Percentiles rank a stretch among this genome's conserved stretches.
phyloP scores from a whole-genome alignment of 2,888 invertebrate species.

The Spicauda simplicius region DNA sequence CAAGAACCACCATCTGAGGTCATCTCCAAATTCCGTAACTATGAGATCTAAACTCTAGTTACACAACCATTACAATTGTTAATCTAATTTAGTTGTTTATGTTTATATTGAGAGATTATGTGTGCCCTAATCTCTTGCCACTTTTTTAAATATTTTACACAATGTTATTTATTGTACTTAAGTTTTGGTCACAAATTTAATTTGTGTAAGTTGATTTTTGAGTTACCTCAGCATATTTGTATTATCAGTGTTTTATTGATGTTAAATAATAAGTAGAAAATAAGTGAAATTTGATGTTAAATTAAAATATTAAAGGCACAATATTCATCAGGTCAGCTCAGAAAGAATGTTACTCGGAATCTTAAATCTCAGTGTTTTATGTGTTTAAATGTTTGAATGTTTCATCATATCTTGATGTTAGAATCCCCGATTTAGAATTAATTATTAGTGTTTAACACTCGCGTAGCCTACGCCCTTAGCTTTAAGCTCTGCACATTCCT shows the following conservation, averaged over 20 bases:
- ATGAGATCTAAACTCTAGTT: constrained; percentile 90
- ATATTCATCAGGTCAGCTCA: constrained; percentile 85
- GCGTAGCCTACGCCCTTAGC: constrained; percentile 62
- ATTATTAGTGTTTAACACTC: constrained; percentile 67
- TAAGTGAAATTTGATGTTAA: constrained; percentile 38
- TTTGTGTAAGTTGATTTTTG: constrained; percentile 23
- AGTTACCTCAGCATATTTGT: constrained; percentile 22
- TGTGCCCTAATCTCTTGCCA: constrained; percentile 64
- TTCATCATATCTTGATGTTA: constrained; percentile 62
- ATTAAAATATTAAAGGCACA: constrained; percentile 57
- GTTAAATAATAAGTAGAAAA: constrained; percentile 25
- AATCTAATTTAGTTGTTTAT: constrained; percentile 37
- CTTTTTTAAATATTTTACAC: constrained; percentile 42
- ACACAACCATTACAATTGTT: constrained; percentile 22
- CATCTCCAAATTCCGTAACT: constrained; percentile 95
- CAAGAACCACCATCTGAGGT: constrained; percentile 91
- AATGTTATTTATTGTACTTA: constrained; percentile 28
- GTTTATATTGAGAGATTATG: constrained; percentile 54
- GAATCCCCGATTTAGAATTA: constrained; percentile 58
- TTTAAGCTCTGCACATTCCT: constrained; percentile 82
- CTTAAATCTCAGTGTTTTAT: constrained; percentile 69
- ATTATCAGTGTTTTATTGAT: constrained; percentile 25
- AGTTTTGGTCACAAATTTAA: constrained; percentile 36
- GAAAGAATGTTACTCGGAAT: constrained; percentile 75
- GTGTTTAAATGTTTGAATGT: constrained; percentile 59